Evolutionary conservation across 2,113 vertebrate species (phyloP), one percentile per base, ranked within the genome.

Genomic region (Phocoena phocoena): DNA sequence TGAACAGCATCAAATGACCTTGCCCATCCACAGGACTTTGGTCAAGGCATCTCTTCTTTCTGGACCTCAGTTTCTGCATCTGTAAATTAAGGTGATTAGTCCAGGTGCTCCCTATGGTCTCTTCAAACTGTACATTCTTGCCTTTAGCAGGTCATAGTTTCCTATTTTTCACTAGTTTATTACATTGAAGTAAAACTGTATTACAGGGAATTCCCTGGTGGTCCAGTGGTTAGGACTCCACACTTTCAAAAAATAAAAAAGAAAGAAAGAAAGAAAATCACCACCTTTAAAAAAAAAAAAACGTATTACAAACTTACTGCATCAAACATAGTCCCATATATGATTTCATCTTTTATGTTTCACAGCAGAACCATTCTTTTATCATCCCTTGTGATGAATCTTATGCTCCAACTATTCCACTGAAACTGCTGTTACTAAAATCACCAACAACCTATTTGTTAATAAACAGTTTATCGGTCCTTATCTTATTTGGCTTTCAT

Each of bases 61-160:
- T 80, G 20, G 50, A 63, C 41, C 65, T 97, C n/a, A 55, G 8
- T 93, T 96, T 76, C 33, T 88, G 36, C 41, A 70, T 8, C 33
- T 95, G 1, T 70, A 93, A 85, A 82, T 11, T 82, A 47, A 92
- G 9, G 11, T n/a, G 31, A 44, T 14, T 84, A 68, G 81, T 50
- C 21, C 36, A 93, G 25, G 41, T 28, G 26, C 68, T 81, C 33
- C 70, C 60, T 53, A 63, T 5, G 20, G 38, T 88, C 63, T 94
- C 50, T 67, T 94, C n/a, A 79, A 92, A 92, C 47, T 55, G 1
- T 70, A 88, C 74, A 93, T 84, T 83, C 47, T 97, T 94, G 41
- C 73, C 65, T 95, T 92, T 62, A 86, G 15, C 12, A 86, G 82
- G 71, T 94, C 68, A 93, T 6, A 50, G n/a, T 67, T 92, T 88